Evolutionary conservation across 2,888 invertebrate genomes (phyloP).

Genomic region (Leucoma salicis): DNA sequence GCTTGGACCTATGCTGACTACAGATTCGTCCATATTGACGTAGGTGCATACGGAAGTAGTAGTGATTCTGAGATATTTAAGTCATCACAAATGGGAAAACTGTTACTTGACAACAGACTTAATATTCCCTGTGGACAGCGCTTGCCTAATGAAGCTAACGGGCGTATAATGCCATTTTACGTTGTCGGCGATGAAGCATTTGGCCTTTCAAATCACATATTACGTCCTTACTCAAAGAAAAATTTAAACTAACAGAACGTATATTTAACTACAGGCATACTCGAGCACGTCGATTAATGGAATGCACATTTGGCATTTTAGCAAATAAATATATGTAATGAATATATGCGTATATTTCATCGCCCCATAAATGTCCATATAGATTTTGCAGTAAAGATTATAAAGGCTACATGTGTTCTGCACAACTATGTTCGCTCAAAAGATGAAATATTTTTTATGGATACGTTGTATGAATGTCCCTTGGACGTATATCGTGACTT

Average conservation of each 20-base stretch:
- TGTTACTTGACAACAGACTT: conserved; percentile 2
- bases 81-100: conserved; percentile 5
- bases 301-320: conserved; percentile 13
- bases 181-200: conserved; percentile 25
- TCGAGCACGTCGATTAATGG: conserved; percentile 12
- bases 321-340: neutral
- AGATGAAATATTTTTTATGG: neutral
- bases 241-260: neutral
- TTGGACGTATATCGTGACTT: neutral
- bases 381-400: neutral
- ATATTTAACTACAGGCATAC: conserved; percentile 14
- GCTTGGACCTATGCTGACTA: conserved; percentile 17
- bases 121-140: neutral
- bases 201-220: conserved; percentile 19
- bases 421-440: neutral
- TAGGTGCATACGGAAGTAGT: conserved; percentile 24
- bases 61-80: conserved; percentile 18
- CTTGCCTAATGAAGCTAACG: conserved; percentile 7
- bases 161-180: neutral
- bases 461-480: neutral
- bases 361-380: conserved; percentile 12
- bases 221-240: conserved; percentile 22
- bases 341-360: conserved; percentile 13
- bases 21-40: conserved; percentile 20
- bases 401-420: neutral